Evolutionary conservation across 2,797 vertebrate species (phyloP), one percentile per base, ranked within the genome.

Genomic region (Picus viridis): DNA sequence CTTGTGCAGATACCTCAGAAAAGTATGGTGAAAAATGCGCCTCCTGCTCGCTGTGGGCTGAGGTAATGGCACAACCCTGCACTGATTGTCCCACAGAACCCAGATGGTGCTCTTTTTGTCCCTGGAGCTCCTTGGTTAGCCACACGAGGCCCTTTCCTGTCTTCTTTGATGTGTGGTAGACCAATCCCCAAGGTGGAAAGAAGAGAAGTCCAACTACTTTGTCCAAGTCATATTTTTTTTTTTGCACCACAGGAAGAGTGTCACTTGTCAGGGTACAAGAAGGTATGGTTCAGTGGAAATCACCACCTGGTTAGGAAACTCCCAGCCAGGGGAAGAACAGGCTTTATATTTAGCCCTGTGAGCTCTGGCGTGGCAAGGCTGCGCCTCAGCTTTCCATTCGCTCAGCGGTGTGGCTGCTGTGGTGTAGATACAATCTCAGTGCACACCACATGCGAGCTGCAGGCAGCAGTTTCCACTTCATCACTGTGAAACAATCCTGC

Each of bases 381-480:
- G 22, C 51, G 65, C 84, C 56, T 89, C 56, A 45, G 65, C n/a
- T 95, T 96, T 96, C 93, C 93, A 93, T 90, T 95, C 54, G 84
- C 90, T 96, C 90, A 88, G n/a, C 3, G 0, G 6, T 72, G 90
- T 0, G 49, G 78, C 86, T 45, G 54, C 6, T 19, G 92, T 86
- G 83, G 88, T 41, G 49, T 8, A 92, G 92, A 94, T 94, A 83
- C 75, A 45, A 94, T 94, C 90, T 95, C 75, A 78, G 47, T 18
- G 12, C 15, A 6, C 22, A 7, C 65, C 88, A 27, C 32, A 11
- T 7, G 6, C 17, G n/a, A 91, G 7, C 24, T 54, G 10, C 45
- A 61, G 51, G 2, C 30, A 86, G 16, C 30, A 80, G 63, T 94
- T 94, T 94, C 90, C 92, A 87, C 49, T n/a, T 63, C 19, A n/a